These are phyloP conservation scores for Oncorhynchus mykiss DNA, from an alignment of 2,113 vertebrate genomes.

Conservation along the genomic window DNA sequence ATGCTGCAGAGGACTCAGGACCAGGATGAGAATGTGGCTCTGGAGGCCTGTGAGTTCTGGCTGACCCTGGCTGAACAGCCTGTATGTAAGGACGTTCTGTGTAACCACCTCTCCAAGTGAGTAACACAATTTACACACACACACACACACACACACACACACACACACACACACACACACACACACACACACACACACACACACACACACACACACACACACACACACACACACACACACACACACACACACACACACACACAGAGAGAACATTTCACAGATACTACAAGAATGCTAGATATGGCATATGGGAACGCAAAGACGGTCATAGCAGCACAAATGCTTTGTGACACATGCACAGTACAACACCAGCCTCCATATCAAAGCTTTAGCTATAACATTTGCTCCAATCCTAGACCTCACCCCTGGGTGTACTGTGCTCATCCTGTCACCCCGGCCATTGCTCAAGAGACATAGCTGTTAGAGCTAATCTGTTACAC, in stretches of 20 bases:
- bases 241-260: too few species aligned
- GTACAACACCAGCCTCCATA: not conserved
- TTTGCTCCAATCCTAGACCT: not conserved
- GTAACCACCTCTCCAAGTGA: constrained; percentile 91
- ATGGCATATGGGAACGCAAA: too few species aligned
- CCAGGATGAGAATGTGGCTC: constrained; percentile 94
- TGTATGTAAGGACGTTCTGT: constrained; percentile 93
- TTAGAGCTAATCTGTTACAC: not conserved
- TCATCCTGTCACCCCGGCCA: not conserved
- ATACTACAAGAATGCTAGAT: too few species aligned
- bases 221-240: too few species aligned
- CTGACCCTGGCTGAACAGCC: constrained; percentile 94
- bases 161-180: too few species aligned
- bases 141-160: too few species aligned
- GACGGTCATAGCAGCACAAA: too few species aligned
- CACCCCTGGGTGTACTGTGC: not conserved
- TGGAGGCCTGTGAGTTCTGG: constrained; percentile 99
- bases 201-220: too few species aligned
- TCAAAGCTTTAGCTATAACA: too few species aligned
- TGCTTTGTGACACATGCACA: not conserved
- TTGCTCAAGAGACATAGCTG: not conserved
- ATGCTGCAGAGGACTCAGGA: constrained; percentile 96
- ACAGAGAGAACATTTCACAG: too few species aligned
- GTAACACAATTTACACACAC: constrained; percentile 35
- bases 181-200: too few species aligned